Conservation (phyloP, 2,113 vertebrate genomes). For the Urocolius indicus region DNA sequence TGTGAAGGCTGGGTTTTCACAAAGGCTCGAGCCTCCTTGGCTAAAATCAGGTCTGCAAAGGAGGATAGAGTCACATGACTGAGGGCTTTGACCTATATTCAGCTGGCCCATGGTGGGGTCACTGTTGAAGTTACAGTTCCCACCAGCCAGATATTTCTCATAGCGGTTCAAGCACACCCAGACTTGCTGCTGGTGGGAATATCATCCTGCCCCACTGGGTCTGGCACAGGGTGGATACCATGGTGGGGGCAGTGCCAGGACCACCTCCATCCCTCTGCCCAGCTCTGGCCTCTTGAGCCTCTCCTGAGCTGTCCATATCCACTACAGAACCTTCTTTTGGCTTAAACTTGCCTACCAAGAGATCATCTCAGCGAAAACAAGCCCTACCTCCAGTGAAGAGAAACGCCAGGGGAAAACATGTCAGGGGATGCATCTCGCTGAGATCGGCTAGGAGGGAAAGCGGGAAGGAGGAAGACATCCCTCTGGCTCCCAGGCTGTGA, state of each 20-base stretch:
- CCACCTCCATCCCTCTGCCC: background rate
- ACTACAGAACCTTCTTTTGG: background rate
- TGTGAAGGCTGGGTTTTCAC: background rate
- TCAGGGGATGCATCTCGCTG: no score
- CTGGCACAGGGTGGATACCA: background rate
- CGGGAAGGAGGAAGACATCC: background rate
- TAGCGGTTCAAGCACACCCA: background rate
- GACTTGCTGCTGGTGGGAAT: background rate
- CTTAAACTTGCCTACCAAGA: background rate
- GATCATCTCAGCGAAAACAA: background rate
- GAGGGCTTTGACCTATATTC: background rate
- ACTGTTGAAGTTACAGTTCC: background rate
- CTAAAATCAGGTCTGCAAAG: background rate
- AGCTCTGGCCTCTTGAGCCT: background rate
- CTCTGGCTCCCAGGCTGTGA: background rate
- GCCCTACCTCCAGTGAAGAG: background rate
- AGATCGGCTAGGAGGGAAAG: no score
- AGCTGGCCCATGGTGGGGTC: background rate
- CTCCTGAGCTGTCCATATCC: background rate
- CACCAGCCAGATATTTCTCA: background rate
- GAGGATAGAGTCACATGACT: fast-evolving
- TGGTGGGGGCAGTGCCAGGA: background rate
- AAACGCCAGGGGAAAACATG: fast-evolving
- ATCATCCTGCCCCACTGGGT: fast-evolving
- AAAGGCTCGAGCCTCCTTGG: background rate